Base-by-base conservation (phyloP, 2,113 vertebrate genomes). In the Vicugna pacos region DNA sequence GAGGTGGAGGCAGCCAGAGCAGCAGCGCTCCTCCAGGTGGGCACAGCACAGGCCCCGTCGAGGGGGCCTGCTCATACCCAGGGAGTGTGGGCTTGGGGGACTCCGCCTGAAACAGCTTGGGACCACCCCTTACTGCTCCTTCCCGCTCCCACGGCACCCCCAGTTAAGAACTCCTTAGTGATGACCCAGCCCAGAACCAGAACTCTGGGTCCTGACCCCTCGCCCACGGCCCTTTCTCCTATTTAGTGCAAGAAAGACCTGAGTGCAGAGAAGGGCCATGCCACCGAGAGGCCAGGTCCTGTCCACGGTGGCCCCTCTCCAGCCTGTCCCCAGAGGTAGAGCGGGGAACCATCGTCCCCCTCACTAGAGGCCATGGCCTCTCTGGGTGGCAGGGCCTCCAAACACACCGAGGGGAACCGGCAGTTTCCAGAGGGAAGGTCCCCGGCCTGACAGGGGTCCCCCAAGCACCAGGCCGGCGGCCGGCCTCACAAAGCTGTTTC, bases 361-460 rank as follows among this genome's bases (percentile, higher is more conserved):
- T 9, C 3, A 17, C 46, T 11, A 16, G 32, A 75, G 84, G 46
- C 42, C 19, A 4, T 12, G 7, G 80, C 83, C 77, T 83, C 52
- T 38, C 38, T 3, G 20, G 69, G 62, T 0, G 83, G 32, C 92
- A 72, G 1, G 1, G 52, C 13, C 89, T 94, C 95, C 30, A 73
- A 72, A 35, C 90, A 96, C 42, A 54, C 38, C 16, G 13, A 89
- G 79, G 95, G 95, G 93, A 73, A n/a, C 94, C 46, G 77, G 83
- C 93, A 76, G 46, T 60, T 83, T 81, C 26, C 5, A 90, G n/a
- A 32, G 32, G 52, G 46, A 20, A 48, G 32, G 19, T 46, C 80
- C 69, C 11, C 1, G 38, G 64, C 77, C 35, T 24, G 72, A 46
- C 22, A 8, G 67, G 52, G 64, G 30, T 32, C 62, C 38, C 85